Base-by-base conservation (phyloP, 2,888 invertebrate genomes). In the Aphrophora alni region DNA sequence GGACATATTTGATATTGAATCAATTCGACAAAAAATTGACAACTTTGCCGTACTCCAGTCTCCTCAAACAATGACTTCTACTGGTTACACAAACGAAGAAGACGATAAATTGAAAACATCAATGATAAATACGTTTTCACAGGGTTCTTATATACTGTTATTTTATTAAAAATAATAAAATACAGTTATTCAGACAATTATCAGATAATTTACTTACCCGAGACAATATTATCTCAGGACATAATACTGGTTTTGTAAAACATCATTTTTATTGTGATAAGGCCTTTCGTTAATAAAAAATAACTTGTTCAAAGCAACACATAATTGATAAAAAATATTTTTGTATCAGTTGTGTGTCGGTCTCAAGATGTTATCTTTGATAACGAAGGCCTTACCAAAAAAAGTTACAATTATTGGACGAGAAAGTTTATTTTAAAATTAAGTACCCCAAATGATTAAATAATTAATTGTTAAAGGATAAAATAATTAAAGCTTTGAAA, bases 101-200 rank as follows among this genome's bases (percentile, higher is more conserved):
- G 75, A 51, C 24, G 51, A 75, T 14, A 51, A 38, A 74, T 74
- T 75, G 51, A 44, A 75, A 75, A 75, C 44, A 75, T n/a, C 51
- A 44, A 75, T 51, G 44, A 51, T 44, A 17, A 75, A 75, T 75
- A 25, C 74, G 74, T 75, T 75, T 75, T n/a, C 25, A 75, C 5
- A 75, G 12, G 0, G 33, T 68, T 10, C 0, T 73, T 72, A 72
- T n/a, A 72, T 70, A 70, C 25, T 71, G 27, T 27, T 69, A 24
- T 69, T 69, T 21, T 10, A 69, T 69, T 17, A 10, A 5, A 10
- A 69, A 17, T 24, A 69, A 5, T 69, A 69, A 70, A 17, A 10
- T 26, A 70, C 14, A 70, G n/a, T 70, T 70, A 70, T 70, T 21
- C 70, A 70, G 21, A 2, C 3, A 70, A 51, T 17, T 70, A n/a